phyloP scores from a whole-genome alignment of 2,113 vertebrate species.

The Seriola dumerili region DNA sequence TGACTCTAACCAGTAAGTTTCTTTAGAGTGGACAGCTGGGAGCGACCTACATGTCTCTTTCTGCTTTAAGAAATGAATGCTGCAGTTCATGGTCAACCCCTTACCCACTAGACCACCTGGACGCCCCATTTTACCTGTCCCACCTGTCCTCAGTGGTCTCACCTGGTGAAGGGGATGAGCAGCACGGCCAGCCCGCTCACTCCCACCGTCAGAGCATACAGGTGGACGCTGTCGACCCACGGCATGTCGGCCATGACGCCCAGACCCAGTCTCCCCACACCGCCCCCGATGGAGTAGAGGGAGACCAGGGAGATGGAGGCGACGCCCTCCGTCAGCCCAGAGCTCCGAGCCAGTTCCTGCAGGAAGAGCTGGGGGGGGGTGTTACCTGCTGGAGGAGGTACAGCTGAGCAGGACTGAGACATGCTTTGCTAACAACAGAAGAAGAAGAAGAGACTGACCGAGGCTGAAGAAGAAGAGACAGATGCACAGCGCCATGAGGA shows the following conservation, averaged over 20 bases:
- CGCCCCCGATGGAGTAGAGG: background rate
- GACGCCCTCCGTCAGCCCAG: background rate
- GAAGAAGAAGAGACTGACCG: background rate
- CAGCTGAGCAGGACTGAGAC: background rate
- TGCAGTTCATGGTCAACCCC: too few relatives aligned
- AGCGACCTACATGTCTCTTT: too few relatives aligned
- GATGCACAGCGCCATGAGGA: background rate
- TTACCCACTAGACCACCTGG: too few relatives aligned
- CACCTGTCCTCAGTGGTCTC: background rate
- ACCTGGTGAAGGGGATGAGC: conserved; percentile 10
- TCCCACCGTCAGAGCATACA: conserved; percentile 3
- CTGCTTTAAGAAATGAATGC: too few relatives aligned
- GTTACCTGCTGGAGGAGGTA: background rate
- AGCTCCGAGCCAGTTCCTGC: conserved; percentile 9
- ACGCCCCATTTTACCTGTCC: too few relatives aligned
- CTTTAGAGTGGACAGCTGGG: too few relatives aligned
- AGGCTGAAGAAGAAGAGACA: conserved; percentile 2
- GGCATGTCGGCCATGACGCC: background rate
- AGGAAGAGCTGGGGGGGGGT: conserved; percentile 8
- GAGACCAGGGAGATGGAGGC: background rate
- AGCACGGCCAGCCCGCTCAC: background rate
- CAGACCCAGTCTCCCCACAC: background rate
- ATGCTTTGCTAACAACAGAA: too few relatives aligned
- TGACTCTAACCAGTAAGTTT: too few relatives aligned
- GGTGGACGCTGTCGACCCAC: background rate